These are phyloP conservation scores for Thymallus thymallus DNA, from an alignment of 2,113 vertebrate species.

Conservation along the genomic window DNA sequence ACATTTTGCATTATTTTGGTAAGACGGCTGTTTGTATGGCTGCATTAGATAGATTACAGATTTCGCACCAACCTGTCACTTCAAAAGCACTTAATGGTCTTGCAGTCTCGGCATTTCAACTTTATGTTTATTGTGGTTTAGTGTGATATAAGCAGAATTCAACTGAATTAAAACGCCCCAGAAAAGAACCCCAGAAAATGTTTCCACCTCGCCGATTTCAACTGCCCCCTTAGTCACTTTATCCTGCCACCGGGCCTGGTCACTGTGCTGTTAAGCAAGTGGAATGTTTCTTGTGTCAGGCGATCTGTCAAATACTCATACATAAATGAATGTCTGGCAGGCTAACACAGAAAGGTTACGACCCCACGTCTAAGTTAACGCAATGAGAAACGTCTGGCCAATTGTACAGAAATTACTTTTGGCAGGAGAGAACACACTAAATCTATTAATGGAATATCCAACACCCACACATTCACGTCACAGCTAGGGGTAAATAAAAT, in stretches of 20 bases:
- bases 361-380: constrained; percentile 31
- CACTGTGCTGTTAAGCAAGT: not conserved
- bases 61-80: no score
- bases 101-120: no score
- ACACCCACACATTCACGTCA: constrained; percentile 58
- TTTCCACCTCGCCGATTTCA: no score
- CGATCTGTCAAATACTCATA: constrained; percentile 58
- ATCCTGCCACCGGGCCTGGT: not conserved
- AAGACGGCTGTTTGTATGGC: no score
- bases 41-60: no score
- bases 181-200: no score
- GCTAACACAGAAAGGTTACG: constrained; percentile 52
- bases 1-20: no score
- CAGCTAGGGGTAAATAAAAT: constrained; percentile 54
- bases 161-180: no score
- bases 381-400: constrained; percentile 43
- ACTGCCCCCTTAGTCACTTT: no score
- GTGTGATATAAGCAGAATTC: no score
- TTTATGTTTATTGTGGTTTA: no score
- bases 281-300: constrained; percentile 2
- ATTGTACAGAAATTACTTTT: constrained; percentile 63
- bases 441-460: constrained; percentile 70
- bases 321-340: constrained; percentile 54
- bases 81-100: no score
- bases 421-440: constrained; percentile 66